Evolutionary conservation across 1,140 invertebrate genomes (phyloP), one percentile per base, ranked within the genome.

Genomic region (Trachymyrmex septentrionalis): DNA sequence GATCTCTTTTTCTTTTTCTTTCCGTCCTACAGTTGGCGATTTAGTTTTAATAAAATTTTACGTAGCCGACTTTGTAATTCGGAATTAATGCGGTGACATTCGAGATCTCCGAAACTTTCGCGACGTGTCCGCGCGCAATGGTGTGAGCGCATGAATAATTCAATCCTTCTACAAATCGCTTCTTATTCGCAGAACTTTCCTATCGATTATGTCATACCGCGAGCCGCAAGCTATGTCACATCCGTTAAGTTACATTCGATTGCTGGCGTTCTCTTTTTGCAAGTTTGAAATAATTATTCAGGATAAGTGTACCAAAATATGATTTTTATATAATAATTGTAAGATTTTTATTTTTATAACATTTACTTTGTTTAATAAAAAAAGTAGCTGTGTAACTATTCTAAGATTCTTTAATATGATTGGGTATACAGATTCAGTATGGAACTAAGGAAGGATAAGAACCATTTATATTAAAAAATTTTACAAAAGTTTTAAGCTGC

Each of bases 81-180:
- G 69, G 55, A 82, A 82, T 82, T 82, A 82, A 73, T 73, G 80
- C 69, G 80, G 53, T 82, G 77, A 81, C 78, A 72, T 82, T 71
- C 55, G 77, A 69, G 34, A 30, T 48, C 50, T 84, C 48, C 38
- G 64, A 50, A 84, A 84, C 80, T 84, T 84, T 84, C 14, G 30
- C 64, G 64, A 81, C 63, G 48, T 69, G 48, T 69, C 30, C 38
- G 53, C 5, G 55, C n/a, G 64, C 16, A 21, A 44, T 38, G 50
- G 69, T 48, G 16, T 30, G 69, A 73, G 38, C 38, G 55, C 67
- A 82, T 84, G 69, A 84, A 84, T 84, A 75, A 84, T 84, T 82
- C 69, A 73, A 73, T 61, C 38, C 53, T 75, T 61, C 38, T 61
- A 84, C 69, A 75, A 84, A 84, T 73, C 55, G 55, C 38, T 84